Base-by-base conservation (phyloP, 1,140 invertebrate genomes). In the Papilio xuthus region DNA sequence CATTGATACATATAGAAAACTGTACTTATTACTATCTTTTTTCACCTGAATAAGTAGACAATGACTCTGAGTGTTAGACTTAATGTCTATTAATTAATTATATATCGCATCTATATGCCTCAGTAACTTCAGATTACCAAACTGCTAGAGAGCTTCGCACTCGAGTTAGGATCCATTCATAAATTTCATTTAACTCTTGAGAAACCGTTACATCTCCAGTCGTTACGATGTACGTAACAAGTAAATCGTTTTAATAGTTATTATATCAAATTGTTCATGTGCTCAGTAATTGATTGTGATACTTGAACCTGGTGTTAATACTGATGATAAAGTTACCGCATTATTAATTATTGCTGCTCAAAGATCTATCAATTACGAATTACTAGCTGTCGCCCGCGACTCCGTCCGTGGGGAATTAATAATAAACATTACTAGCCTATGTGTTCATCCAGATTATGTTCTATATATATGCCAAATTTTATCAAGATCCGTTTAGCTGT, bases 171-270 rank as follows among this genome's bases (percentile, higher is more conserved):
- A 44, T 81, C 82, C 87, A 88, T 88, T 89, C 86, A 90, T 92
- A 92, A 90, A 88, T 84, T 85, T 83, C 78, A 78, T 67, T 75
- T 78, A 80, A 70, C 77, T 56, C 60, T 73, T 75, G 81, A 81
- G 85, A 83, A 80, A 87, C 87, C 86, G 88, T 89, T 90, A 90
- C 83, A 82, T 84, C 79, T 79, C 81, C 78, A 76, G 80, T 77
- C 78, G 82, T 84, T 84, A 86, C 84, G 82, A 77, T 81, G 73
- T 74, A 82, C 79, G 77, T 75, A 63, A 85, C 78, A 81, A 85
- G 79, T 84, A 81, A 82, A 85, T 85, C 82, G 83, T 82, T 84
- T 83, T 84, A 83, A 86, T 81, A 82, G 80, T 79, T 47, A 82
- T 84, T 79, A 80, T 83, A 82, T 80, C 82, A 81, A 74, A 79